Percentiles rank a stretch among this genome's conserved stretches.
These are phyloP conservation scores for Ricordea florida DNA, from an alignment of 92 coral and sea anemone genomes.

Conservation along the genomic window DNA sequence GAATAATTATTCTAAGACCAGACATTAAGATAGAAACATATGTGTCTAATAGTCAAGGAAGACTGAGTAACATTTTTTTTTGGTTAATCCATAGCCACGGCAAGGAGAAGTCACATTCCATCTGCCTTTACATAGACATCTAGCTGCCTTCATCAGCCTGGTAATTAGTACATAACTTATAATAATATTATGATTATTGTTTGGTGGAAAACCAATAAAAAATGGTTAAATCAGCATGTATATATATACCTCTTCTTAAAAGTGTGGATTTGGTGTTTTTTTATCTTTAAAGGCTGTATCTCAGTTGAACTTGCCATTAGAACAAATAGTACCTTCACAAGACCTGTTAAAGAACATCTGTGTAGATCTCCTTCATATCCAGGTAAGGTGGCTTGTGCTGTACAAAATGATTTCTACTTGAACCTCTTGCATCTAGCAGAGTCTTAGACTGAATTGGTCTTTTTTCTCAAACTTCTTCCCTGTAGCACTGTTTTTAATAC, in stretches of 20 bases:
- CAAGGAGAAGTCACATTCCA: constrained; percentile 96
- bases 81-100: constrained; percentile 71
- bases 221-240: no score
- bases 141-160: constrained; percentile 90
- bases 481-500: no score
- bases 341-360: constrained; percentile 73
- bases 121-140: constrained; percentile 88
- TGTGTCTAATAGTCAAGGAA: not conserved
- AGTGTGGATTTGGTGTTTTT: not conserved
- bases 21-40: not conserved
- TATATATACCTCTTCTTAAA: not conserved
- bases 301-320: constrained; percentile 74
- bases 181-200: not conserved
- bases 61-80: not conserved
- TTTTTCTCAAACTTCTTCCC: no score
- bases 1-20: no score
- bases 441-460: no score
- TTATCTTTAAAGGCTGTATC: constrained; percentile 70
- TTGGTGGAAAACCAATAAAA: no score
- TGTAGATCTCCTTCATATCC: constrained; percentile 86
- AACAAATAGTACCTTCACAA: constrained; percentile 69
- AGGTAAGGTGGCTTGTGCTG: no score
- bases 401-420: no score
- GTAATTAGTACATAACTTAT: constrained; percentile 37
- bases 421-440: no score